These are phyloP conservation scores for Xestia ashworthii DNA, from an alignment of 2,888 invertebrate species.

Conservation along the genomic window DNA sequence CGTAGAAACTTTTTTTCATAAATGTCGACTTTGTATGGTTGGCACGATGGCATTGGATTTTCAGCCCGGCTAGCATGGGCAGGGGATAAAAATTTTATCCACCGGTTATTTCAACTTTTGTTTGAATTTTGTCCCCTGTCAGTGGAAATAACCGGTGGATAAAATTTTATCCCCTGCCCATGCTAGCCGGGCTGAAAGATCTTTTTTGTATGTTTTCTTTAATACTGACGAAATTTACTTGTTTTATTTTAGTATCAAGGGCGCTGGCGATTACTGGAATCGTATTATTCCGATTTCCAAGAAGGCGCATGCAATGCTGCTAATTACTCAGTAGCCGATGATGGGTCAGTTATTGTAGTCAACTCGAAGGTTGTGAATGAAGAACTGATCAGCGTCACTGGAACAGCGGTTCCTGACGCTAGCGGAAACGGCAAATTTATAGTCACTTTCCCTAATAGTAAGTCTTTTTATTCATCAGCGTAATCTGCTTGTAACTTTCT, in stretches of 20 bases:
- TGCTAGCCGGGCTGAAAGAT: too few species aligned
- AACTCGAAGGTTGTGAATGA: conserved; percentile 84
- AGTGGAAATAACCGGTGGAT: too few species aligned
- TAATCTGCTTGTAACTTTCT: neutral
- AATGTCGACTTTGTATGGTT: neutral
- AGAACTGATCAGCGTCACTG: conserved; percentile 86
- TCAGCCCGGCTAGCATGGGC: too few species aligned
- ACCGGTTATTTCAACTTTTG: too few species aligned
- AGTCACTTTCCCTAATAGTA: conserved; percentile 81
- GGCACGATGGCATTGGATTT: neutral
- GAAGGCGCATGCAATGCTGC: conserved; percentile 73
- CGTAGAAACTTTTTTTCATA: neutral
- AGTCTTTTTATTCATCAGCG: conserved; percentile 32
- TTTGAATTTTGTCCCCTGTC: too few species aligned
- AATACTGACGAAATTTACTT: neutral
- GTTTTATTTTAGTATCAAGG: conserved; percentile 70
- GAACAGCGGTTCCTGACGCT: conserved; percentile 84
- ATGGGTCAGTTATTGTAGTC: conserved; percentile 71
- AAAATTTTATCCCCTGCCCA: too few species aligned
- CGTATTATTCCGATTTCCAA: conserved; percentile 72
- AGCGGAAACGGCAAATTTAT: conserved; percentile 88
- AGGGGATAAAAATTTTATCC: too few species aligned
- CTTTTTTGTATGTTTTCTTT: neutral
- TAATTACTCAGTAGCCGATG: conserved; percentile 83
- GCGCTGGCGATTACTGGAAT: conserved; percentile 72